Evolutionary conservation across 2,797 vertebrate genomes (phyloP).

Genomic region (Amblyraja radiata): DNA sequence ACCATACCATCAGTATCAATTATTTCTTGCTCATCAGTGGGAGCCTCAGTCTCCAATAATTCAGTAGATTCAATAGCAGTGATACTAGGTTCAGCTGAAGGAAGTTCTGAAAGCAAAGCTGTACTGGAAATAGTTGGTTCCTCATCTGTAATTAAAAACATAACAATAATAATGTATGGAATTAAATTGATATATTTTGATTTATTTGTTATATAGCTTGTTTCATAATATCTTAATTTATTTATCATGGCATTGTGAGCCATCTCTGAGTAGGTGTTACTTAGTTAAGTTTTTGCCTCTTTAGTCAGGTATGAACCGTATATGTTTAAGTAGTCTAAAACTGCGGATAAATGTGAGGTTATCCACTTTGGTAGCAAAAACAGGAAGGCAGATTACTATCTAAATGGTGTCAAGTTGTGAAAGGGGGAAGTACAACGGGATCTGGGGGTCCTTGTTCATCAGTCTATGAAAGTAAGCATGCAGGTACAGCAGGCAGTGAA

Average conservation of each 20-base stretch:
- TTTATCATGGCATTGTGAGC: background rate
- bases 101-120: background rate
- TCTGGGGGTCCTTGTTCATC: too few relatives aligned
- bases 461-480: too few relatives aligned
- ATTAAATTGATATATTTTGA: background rate
- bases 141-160: background rate
- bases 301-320: too few relatives aligned
- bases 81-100: background rate
- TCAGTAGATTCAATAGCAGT: background rate
- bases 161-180: background rate
- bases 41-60: background rate
- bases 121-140: background rate
- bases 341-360: too few relatives aligned
- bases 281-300: background rate
- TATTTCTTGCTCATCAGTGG: background rate
- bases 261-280: background rate
- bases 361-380: too few relatives aligned
- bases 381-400: too few relatives aligned
- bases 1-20: background rate
- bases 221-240: background rate
- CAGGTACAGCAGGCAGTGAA: too few relatives aligned
- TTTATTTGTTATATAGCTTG: background rate
- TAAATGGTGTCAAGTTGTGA: too few relatives aligned
- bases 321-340: too few relatives aligned
- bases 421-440: too few relatives aligned